Evolutionary conservation across 1,140 invertebrate species (phyloP), one percentile per base, ranked within the genome.

Genomic region (Globodera rostochiensis): DNA sequence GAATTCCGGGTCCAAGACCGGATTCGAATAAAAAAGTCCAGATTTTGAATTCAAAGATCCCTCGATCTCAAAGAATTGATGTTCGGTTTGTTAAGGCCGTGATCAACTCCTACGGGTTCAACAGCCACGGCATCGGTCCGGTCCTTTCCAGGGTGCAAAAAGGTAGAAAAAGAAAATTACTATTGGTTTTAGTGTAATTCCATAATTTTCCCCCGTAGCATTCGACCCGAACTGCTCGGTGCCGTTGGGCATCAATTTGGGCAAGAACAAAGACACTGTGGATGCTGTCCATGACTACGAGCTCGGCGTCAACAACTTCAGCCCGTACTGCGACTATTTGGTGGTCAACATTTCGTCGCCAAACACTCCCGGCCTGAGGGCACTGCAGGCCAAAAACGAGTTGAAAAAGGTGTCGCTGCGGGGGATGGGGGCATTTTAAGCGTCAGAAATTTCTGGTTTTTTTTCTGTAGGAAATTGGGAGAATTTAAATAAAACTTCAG

Each of bases 81-180:
- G 36, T 36, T 36, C 36, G 36, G 8, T 11, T n/a, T 15, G 21
- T 84, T 90, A 90, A 92, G 85, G 97, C 95, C 66, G 93, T 99
- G 7, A 97, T 99, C 46, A 99, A 99, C 91, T 93, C 95, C 88
- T 92, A 87, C 74, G 96, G 97, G 9, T 99, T 99, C 88, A 99
- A 99, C 90, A 98, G 95, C 91, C 93, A 95, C 86, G 97, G 97
- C 0, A 95, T 97, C 89, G 91, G 94, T 21, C 94, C 95, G 0
- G 92, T 92, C 60, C 81, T 92, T 73, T 64, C 66, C 69, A 66
- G 83, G 9, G 74, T 87, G 1, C 86, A 88, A 70, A 81, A 73
- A 70, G 81, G 45, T 66, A 25, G 75, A 74, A n/a, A n/a, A 3
- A 11, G 45, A 46, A 36, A 36, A 36, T 36, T 36, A 36, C 2